Base-by-base conservation (phyloP, 2,888 invertebrate genomes). In the Dasysyrphus tricinctus region DNA sequence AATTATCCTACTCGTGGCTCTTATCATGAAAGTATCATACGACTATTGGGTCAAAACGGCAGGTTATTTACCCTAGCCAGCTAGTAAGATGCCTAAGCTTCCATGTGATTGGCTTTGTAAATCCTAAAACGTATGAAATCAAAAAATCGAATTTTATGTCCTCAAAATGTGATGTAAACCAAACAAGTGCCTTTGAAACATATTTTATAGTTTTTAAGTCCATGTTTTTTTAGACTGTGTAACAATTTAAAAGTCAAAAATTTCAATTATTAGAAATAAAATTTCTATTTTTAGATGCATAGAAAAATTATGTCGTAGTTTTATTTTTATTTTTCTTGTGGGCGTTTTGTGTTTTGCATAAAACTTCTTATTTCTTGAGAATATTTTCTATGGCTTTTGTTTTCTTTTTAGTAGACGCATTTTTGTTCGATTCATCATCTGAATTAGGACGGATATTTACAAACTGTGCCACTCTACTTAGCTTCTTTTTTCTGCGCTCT, bases 41-140 rank as follows among this genome's bases (percentile, higher is more conserved):
- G 97, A 97, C 91, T 97, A 97, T 92, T 97, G 97, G 96, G 94
- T 97, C 90, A 97, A 97, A 92, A 96, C 96, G 0, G 95, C 96
- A 0, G 97, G 97, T 0, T 97, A 97, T 90, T 92, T 97, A 82
- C 97, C 97, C 0, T 97, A 97, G 97, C 97, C 97, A 1, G 97
- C 97, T 2, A 97, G 96, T 90, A 97, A 96, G 92, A 97, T 97
- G 97, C 97, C 97, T 5, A 95, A 97, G 91, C 93, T 97, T 90
- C 97, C 97, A n/a, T 97, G 97, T 90, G 97, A 97, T 92, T 97
- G 97, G 96, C 93, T 97, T 88, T 97, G 97, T 91, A 97, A 97
- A 93, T 94, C 93, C 16, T 11, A 12, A 56, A 12, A 19, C 12
- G 24, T 19, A 11, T 34, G 59, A 49, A 14, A 56, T 9, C 24